phyloP scores from a whole-genome alignment of 2,797 vertebrate genomes.

The Poecilia wingei region DNA sequence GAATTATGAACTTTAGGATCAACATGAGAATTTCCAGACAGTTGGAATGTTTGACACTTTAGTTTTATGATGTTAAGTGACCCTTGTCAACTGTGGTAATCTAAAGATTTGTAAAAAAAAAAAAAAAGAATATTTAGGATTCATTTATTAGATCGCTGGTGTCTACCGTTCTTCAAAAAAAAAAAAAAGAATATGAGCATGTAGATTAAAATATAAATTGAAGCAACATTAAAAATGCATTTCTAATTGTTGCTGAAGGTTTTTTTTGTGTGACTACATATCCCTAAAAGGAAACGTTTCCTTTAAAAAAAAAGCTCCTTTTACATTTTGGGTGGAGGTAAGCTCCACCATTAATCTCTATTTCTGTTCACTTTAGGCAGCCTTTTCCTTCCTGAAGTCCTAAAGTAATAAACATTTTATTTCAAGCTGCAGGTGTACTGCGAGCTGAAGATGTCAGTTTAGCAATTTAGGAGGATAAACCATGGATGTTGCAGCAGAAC shows the following conservation, averaged over 20 bases:
- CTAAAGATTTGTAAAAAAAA: neutral
- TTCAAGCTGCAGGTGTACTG: constrained; percentile 6
- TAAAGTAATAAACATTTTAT: constrained; percentile 32
- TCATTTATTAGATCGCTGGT: neutral
- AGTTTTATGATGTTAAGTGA: too few relatives aligned
- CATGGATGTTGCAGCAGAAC: constrained; percentile 26
- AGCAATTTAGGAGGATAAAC: constrained; percentile 56
- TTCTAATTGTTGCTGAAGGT: neutral
- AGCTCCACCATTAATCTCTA: constrained; percentile 18
- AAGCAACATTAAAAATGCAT: neutral
- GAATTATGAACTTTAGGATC: neutral
- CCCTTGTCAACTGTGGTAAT: neutral
- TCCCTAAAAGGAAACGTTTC: neutral
- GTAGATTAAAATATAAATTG: neutral
- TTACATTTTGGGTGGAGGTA: neutral
- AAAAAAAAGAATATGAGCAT: neutral
- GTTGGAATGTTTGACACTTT: neutral
- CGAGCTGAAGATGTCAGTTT: constrained; percentile 33
- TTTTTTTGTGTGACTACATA: neutral
- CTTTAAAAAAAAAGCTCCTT: neutral
- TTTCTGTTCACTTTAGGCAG: constrained; percentile 19
- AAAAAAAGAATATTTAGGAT: neutral
- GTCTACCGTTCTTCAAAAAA: neutral
- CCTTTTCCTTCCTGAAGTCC: constrained; percentile 24
- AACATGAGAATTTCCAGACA: neutral